Percentiles rank a stretch among this genome's conserved stretches.
Evolutionary conservation across 2,888 invertebrate species (phyloP).

Genomic region (Micoletzkya japonica): DNA sequence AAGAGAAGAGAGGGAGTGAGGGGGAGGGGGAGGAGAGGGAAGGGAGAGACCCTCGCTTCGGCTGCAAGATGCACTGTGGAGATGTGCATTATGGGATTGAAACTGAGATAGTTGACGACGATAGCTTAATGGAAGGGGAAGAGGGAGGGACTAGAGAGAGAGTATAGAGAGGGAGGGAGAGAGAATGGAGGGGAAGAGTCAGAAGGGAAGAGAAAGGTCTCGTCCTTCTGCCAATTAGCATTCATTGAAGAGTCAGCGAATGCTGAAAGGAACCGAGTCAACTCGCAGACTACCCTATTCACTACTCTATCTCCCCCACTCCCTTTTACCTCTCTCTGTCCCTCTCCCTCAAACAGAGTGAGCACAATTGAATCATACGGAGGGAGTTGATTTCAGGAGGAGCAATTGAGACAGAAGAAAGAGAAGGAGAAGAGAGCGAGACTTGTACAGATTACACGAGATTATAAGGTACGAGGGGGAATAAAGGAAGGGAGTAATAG

Average conservation of each 20-base stretch:
- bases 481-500: background rate
- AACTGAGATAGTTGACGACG: background rate
- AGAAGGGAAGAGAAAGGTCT: background rate
- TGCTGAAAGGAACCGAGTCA: conserved; percentile 1
- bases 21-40: background rate
- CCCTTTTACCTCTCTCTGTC: background rate
- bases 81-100: background rate
- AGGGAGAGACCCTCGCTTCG: background rate
- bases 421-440: conserved; percentile 41
- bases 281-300: background rate
- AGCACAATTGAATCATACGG: conserved; percentile 18
- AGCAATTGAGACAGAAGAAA: conserved; percentile 52
- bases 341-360: background rate
- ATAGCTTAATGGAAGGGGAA: no score
- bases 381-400: conserved; percentile 41
- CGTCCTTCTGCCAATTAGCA: conserved; percentile 28
- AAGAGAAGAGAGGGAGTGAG: background rate
- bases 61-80: background rate
- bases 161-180: no score
- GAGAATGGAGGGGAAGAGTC: background rate
- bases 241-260: conserved; percentile 16
- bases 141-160: no score
- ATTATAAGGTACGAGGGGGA: background rate
- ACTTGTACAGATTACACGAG: conserved; percentile 26
- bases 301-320: background rate